phyloP scores from a whole-genome alignment of 1,140 invertebrate species.

The Chironomus tepperi region DNA sequence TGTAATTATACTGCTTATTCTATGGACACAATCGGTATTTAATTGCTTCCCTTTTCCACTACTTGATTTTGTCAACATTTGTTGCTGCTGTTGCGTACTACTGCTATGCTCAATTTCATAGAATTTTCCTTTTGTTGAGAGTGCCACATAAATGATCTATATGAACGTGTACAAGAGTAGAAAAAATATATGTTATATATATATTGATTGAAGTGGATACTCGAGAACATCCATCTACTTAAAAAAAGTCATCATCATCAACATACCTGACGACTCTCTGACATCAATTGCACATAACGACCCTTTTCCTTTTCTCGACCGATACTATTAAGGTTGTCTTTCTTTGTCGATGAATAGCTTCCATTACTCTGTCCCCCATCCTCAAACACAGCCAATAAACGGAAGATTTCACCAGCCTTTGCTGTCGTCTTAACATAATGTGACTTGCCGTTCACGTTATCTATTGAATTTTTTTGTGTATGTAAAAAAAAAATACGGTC shows the following conservation, averaged over 20 bases:
- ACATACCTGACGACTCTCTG: conserved; percentile 34
- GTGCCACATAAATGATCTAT: conserved; percentile 35
- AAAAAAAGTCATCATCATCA: neutral
- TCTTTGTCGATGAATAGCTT: conserved; percentile 28
- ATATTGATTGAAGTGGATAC: neutral
- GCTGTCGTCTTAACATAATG: conserved; percentile 39
- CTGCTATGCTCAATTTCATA: conserved; percentile 35
- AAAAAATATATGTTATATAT: neutral
- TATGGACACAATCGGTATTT: conserved; percentile 40
- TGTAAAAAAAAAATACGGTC: neutral
- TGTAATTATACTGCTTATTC: conserved; percentile 33
- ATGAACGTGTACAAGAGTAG: neutral
- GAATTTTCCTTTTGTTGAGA: conserved; percentile 39
- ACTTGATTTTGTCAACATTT: conserved; percentile 30
- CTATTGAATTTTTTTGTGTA: neutral
- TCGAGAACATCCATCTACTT: neutral
- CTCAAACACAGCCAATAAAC: conserved; percentile 37
- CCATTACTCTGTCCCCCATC: conserved; percentile 34
- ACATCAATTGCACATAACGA: conserved; percentile 37
- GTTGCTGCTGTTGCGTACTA: conserved; percentile 36
- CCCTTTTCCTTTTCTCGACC: conserved; percentile 38
- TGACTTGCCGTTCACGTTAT: conserved; percentile 31
- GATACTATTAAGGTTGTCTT: neutral
- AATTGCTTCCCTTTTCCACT: conserved; percentile 31
- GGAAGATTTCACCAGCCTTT: conserved; percentile 37